These are phyloP conservation scores for Pristiophorus japonicus DNA, from an alignment of 2,113 vertebrate species.

Conservation along the genomic window DNA sequence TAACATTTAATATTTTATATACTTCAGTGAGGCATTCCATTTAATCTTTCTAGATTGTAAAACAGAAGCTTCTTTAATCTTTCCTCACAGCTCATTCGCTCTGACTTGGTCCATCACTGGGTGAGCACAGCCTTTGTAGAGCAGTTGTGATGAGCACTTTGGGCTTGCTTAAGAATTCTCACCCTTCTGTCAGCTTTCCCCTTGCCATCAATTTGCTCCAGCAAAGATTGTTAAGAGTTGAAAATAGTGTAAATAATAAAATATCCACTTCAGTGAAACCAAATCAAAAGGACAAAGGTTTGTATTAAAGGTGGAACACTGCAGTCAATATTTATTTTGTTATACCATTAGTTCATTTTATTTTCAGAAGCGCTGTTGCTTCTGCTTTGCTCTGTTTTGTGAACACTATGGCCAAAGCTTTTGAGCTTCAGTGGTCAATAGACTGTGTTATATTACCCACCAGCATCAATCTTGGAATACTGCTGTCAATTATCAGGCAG, in stretches of 20 bases:
- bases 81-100: background rate
- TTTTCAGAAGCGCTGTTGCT: too few relatives aligned
- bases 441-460: background rate
- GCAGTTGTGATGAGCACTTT: background rate
- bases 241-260: background rate
- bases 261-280: background rate
- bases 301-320: background rate
- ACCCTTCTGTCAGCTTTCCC: background rate
- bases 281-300: background rate
- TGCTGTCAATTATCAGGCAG: background rate
- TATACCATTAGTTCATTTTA: background rate
- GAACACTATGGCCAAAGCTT: background rate
- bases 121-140: background rate
- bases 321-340: background rate
- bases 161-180: constrained; percentile 4
- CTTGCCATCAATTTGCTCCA: background rate
- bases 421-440: background rate
- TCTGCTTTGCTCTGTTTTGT: background rate
- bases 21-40: background rate
- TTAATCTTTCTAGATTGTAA: background rate
- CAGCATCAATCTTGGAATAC: background rate
- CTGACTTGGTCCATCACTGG: background rate
- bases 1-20: background rate
- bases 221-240: background rate
- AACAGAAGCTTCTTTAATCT: background rate